Evolutionary conservation across 2,888 invertebrate genomes (phyloP).

Genomic region (Diachrysia chrysitis): DNA sequence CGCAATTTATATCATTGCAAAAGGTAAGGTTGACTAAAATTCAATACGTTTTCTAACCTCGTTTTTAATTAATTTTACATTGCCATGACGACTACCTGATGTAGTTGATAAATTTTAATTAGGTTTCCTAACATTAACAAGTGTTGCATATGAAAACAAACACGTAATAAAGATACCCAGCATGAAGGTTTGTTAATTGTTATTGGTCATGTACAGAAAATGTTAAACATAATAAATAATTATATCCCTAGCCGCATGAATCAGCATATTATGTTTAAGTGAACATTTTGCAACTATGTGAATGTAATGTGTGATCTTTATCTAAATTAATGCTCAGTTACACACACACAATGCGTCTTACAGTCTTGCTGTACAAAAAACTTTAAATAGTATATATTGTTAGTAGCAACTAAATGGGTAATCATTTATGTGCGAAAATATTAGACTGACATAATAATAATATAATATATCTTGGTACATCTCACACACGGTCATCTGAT

Average conservation of each 20-base stretch:
- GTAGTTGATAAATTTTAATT: conserved; percentile 15
- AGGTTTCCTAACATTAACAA: conserved; percentile 17
- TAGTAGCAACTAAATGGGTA: neutral
- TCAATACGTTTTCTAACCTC: conserved; percentile 8
- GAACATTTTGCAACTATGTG: conserved; percentile 5
- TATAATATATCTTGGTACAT: too few species aligned
- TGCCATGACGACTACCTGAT: conserved; percentile 10
- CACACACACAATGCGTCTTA: neutral
- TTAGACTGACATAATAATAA: neutral
- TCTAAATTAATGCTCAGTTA: neutral
- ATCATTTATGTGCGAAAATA: neutral
- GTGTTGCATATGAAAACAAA: conserved; percentile 11
- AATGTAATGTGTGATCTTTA: conserved; percentile 8
- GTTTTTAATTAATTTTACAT: conserved; percentile 20
- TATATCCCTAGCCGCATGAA: neutral
- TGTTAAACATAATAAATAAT: neutral
- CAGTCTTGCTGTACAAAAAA: neutral
- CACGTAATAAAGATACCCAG: neutral
- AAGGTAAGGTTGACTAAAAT: neutral
- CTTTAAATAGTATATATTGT: neutral
- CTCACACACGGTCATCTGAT: too few species aligned
- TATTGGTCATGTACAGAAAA: neutral
- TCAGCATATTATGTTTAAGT: too few species aligned
- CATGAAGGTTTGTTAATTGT: neutral
- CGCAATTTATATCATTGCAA: neutral